Conservation (phyloP, 2,113 vertebrate species). For the Neogobius melanostomus region DNA sequence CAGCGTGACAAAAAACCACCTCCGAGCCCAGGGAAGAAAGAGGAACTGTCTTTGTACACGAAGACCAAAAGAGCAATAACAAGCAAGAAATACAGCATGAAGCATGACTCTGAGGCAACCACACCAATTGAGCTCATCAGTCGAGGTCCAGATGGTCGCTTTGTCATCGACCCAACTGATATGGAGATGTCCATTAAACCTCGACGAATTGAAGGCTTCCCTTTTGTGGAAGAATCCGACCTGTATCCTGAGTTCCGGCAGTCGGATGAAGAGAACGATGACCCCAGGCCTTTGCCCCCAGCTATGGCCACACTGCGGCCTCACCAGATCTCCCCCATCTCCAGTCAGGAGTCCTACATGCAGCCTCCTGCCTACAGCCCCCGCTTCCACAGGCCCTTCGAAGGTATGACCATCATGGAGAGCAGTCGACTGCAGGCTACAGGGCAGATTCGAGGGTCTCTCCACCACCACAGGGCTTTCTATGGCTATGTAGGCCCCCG, state of each 20-base stretch:
- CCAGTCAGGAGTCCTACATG: conserved; percentile 96
- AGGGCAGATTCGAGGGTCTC: conserved; percentile 85
- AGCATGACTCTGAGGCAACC: conserved; percentile 89
- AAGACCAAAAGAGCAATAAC: conserved; percentile 98
- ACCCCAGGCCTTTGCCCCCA: conserved; percentile 85
- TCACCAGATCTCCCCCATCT: conserved; percentile 91
- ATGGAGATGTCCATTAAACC: conserved; percentile 85
- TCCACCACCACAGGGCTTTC: conserved; percentile 85
- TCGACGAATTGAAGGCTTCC: conserved; percentile 93
- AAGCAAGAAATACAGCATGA: conserved; percentile 94
- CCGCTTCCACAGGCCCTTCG: conserved; percentile 89
- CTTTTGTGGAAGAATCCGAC: conserved; percentile 97
- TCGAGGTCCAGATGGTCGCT: conserved; percentile 94
- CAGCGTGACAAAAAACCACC: conserved; percentile 84
- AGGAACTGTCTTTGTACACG: conserved; percentile 94
- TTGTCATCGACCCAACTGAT: conserved; percentile 87
- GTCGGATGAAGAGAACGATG: conserved; percentile 96
- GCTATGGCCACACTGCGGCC: conserved; percentile 89
- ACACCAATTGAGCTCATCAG: conserved; percentile 97
- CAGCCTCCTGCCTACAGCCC: conserved; percentile 98
- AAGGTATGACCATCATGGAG: conserved; percentile 88
- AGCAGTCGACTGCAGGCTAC: conserved; percentile 88
- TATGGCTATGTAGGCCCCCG: conserved; percentile 94
- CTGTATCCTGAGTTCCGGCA: conserved; percentile 98
- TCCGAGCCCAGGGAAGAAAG: conserved; percentile 89